Evolutionary conservation across 1,140 invertebrate genomes (phyloP).

Genomic region (Periplaneta americana): DNA sequence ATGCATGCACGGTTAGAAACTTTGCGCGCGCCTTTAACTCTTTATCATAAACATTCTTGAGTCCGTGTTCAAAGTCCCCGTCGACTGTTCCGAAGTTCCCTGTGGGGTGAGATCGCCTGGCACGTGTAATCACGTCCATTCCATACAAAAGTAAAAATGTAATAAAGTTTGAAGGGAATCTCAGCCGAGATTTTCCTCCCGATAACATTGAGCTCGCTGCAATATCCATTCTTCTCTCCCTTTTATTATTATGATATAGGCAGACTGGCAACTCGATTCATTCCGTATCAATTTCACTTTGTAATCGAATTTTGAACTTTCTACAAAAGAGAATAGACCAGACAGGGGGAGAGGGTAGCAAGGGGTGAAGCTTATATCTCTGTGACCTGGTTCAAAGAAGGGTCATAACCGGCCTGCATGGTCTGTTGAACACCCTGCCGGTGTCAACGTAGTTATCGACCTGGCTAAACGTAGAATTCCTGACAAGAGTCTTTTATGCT

Average conservation of each 20-base stretch:
- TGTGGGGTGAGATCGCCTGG: no score
- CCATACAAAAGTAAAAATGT: background rate
- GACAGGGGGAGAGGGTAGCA: background rate
- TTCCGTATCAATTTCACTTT: background rate
- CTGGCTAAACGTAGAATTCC: no score
- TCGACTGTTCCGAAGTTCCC: no score
- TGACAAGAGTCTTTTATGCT: no score
- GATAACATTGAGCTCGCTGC: background rate
- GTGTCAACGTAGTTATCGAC: no score
- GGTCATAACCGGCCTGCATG: background rate
- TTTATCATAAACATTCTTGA: no score
- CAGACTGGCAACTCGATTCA: background rate
- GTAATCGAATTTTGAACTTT: background rate
- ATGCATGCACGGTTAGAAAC: no score
- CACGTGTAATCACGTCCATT: background rate
- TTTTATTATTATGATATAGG: background rate
- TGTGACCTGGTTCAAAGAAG: background rate
- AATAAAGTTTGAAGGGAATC: background rate
- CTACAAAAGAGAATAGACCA: background rate
- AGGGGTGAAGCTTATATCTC: no score
- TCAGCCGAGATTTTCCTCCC: background rate
- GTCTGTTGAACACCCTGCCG: no score
- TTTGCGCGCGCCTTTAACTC: no score
- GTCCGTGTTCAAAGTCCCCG: no score
- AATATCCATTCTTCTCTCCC: background rate